These are phyloP conservation scores for Phylloscopus trochiloides DNA, from an alignment of 2,113 vertebrate species.

Conservation along the genomic window DNA sequence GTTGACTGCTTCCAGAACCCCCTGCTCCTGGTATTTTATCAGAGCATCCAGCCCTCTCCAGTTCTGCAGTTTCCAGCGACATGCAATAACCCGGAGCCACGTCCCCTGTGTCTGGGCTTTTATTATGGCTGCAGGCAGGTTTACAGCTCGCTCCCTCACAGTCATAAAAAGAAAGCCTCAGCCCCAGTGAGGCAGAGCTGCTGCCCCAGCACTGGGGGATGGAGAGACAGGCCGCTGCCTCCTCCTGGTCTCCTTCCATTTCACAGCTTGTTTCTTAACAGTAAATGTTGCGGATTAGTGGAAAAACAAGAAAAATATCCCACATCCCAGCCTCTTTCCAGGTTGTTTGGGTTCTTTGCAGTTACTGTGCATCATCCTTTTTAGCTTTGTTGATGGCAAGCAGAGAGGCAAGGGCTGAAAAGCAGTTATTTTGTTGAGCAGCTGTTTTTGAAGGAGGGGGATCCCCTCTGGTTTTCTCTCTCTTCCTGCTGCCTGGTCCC, in stretches of 20 bases:
- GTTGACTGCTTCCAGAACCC: conserved; percentile 54
- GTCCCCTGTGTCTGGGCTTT: conserved; percentile 44
- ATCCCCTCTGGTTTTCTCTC: not conserved
- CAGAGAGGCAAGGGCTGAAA: not conserved
- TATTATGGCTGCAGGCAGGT: not conserved
- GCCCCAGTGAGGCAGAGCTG: not conserved
- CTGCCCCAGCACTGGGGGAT: not conserved
- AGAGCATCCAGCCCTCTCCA: not conserved
- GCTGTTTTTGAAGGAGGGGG: not conserved
- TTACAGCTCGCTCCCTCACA: not conserved
- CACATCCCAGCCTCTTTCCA: not conserved
- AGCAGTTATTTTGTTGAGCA: not conserved
- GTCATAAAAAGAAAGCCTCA: not conserved
- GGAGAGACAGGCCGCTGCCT: not conserved
- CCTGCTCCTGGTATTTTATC: conserved; percentile 7
- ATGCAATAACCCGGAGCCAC: not conserved
- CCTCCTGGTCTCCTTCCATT: conserved; percentile 8
- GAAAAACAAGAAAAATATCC: not conserved
- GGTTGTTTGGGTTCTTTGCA: not conserved
- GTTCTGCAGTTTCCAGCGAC: conserved; percentile 8
- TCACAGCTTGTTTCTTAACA: conserved; percentile 14
- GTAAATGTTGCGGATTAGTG: not conserved
- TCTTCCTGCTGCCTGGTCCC: not conserved
- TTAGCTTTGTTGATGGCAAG: not conserved
- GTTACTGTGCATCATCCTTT: not conserved